These are phyloP conservation scores for Amphiprion ocellaris DNA, from an alignment of 2,113 vertebrate genomes.

Conservation along the genomic window DNA sequence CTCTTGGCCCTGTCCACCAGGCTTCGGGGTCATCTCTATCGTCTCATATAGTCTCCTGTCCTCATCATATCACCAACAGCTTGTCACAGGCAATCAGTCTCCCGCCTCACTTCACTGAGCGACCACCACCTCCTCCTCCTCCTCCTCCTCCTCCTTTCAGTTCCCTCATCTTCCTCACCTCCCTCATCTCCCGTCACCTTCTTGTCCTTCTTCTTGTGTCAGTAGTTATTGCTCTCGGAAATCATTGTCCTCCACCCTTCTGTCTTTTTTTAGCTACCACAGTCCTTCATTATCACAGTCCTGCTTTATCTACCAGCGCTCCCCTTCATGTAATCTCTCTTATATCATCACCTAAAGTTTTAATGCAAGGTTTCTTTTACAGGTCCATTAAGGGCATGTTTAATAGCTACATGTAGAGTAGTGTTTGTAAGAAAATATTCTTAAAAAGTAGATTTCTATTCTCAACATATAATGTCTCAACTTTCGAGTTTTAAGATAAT, in stretches of 20 bases:
- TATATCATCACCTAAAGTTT: conserved; percentile 18
- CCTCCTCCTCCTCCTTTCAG: conserved; percentile 39
- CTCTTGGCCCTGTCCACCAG: conserved; percentile 31
- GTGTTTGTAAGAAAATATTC: background rate
- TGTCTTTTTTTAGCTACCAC: background rate
- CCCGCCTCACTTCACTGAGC: conserved; percentile 48
- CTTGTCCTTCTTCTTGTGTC: conserved; percentile 70
- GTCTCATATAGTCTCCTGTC: conserved; percentile 64
- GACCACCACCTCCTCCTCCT: conserved; percentile 48
- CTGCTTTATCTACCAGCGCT: background rate
- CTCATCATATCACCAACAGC: conserved; percentile 81
- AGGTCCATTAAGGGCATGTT: background rate
- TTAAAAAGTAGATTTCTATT: background rate
- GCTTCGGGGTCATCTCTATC: conserved; percentile 54
- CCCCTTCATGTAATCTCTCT: background rate
- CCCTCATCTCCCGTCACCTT: conserved; percentile 65
- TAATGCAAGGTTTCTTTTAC: background rate
- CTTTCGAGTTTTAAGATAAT: conserved; percentile 15
- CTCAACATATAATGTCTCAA: background rate
- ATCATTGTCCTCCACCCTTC: conserved; percentile 19
- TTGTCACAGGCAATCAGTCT: conserved; percentile 83
- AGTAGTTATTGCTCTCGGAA: conserved; percentile 69
- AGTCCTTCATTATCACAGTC: background rate
- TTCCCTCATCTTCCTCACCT: conserved; percentile 57
- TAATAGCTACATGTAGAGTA: background rate